phyloP scores from a whole-genome alignment of 2,888 invertebrate genomes.

The Agrilus cyanescens region DNA sequence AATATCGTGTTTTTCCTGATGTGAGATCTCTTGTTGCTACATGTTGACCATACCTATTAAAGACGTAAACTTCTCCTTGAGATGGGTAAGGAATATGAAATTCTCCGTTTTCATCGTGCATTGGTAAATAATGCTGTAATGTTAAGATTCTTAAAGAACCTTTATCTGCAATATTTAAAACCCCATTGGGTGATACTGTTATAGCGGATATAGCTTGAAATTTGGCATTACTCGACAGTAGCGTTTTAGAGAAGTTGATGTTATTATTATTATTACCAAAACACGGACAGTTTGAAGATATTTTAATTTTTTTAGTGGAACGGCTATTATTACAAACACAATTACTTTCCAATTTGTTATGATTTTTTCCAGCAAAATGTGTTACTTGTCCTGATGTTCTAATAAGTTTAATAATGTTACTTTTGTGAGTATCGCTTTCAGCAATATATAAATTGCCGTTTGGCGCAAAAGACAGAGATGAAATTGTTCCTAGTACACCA shows the following conservation, averaged over 20 bases:
- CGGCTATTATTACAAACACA: conserved; percentile 48
- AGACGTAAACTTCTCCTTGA: conserved; percentile 86
- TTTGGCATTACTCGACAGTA: conserved; percentile 80
- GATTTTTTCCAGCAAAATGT: conserved; percentile 83
- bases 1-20: conserved; percentile 88
- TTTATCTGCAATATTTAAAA: conserved; percentile 91
- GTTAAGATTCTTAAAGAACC: conserved; percentile 76
- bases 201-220: conserved; percentile 52
- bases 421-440: conserved; percentile 79
- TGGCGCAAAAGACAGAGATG: conserved; percentile 82
- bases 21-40: conserved; percentile 87
- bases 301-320: conserved; percentile 40
- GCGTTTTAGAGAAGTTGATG: conserved; percentile 64
- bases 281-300: conserved; percentile 30
- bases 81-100: conserved; percentile 90
- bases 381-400: conserved; percentile 83
- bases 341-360: conserved; percentile 39
- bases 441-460: conserved; percentile 87
- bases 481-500: conserved; percentile 60
- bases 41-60: conserved; percentile 89
- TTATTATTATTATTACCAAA: conserved; percentile 44
- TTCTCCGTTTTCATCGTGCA: conserved; percentile 78
- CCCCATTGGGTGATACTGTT: conserved; percentile 91
- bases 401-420: conserved; percentile 72
- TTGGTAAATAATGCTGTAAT: conserved; percentile 75